These are phyloP conservation scores for Eunapius fragilis DNA, from an alignment of 37 sponge, comb jelly and placozoan species.

Conservation along the genomic window DNA sequence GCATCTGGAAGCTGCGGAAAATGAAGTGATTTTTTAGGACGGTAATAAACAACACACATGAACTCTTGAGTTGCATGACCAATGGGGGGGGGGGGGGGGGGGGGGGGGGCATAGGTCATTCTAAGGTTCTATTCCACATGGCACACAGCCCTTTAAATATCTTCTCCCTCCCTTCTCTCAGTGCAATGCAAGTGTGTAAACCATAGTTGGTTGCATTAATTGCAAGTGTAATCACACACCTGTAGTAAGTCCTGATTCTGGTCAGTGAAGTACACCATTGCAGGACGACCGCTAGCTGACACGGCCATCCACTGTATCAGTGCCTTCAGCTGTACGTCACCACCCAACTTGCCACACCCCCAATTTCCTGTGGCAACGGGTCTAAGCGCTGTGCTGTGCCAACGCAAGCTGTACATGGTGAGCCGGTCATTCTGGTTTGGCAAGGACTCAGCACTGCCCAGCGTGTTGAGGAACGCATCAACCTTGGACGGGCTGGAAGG, in stretches of 20 bases:
- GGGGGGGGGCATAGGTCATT: too few species aligned
- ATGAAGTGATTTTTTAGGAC: not conserved
- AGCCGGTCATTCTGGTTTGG: not conserved
- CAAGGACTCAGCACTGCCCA: constrained; percentile 29
- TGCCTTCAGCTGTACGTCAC: constrained; percentile 79
- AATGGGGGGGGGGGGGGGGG: too few species aligned
- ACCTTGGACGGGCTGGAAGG: not conserved
- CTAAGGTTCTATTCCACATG: too few species aligned
- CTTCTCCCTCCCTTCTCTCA: too few species aligned
- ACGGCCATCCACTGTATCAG: constrained; percentile 83
- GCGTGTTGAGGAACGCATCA: constrained; percentile 32
- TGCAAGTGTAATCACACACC: constrained; percentile 24
- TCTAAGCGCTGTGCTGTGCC: constrained; percentile 34
- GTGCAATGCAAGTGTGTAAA: too few species aligned
- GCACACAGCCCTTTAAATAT: too few species aligned
- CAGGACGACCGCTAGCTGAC: constrained; percentile 70
- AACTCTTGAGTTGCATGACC: too few species aligned
- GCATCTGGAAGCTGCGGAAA: constrained; percentile 15
- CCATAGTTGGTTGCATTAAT: too few species aligned
- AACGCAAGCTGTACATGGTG: not conserved
- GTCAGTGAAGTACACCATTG: constrained; percentile 67
- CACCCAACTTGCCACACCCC: constrained; percentile 69
- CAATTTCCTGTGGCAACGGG: constrained; percentile 89
- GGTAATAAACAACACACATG: too few species aligned
- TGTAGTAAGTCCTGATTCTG: constrained; percentile 37